phyloP scores from a whole-genome alignment of 2,113 vertebrate genomes.

The Chamaea fasciata region DNA sequence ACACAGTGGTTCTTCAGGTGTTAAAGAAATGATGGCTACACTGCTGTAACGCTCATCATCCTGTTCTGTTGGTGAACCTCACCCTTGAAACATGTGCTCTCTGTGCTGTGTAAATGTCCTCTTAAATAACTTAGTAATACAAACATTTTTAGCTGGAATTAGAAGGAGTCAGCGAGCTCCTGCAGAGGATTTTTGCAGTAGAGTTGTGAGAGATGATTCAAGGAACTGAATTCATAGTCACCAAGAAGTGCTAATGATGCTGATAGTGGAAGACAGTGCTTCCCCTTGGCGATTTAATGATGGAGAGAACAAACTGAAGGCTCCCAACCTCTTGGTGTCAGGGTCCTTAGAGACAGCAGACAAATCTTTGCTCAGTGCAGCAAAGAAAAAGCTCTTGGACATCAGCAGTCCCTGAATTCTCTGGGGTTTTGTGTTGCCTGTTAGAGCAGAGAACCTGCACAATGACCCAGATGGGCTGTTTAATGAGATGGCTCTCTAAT shows the following conservation, averaged over 20 bases:
- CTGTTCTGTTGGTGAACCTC: neutral
- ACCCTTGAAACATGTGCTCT: neutral
- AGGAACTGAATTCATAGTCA: neutral
- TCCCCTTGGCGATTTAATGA: constrained; percentile 43
- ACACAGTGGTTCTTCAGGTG: neutral
- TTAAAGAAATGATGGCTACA: neutral
- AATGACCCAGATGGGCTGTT: constrained; percentile 36
- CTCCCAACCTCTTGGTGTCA: neutral
- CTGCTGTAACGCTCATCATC: neutral
- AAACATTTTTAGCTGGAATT: neutral
- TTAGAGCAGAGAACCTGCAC: neutral
- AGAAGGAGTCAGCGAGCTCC: neutral
- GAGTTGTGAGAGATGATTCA: neutral
- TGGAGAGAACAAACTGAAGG: constrained; percentile 19
- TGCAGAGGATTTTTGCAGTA: neutral
- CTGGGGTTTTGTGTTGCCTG: neutral
- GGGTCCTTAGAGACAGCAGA: constrained; percentile 7
- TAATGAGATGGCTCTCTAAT: constrained; percentile 45
- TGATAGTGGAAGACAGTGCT: neutral
- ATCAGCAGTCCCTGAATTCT: neutral
- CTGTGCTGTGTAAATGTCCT: neutral
- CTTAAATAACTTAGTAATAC: neutral
- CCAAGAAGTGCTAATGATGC: neutral
- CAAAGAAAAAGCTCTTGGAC: constrained; percentile 25
- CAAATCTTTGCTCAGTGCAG: constrained; percentile 46